Base-by-base conservation (phyloP, 2,113 vertebrate species). In the Vulpes lagopus region DNA sequence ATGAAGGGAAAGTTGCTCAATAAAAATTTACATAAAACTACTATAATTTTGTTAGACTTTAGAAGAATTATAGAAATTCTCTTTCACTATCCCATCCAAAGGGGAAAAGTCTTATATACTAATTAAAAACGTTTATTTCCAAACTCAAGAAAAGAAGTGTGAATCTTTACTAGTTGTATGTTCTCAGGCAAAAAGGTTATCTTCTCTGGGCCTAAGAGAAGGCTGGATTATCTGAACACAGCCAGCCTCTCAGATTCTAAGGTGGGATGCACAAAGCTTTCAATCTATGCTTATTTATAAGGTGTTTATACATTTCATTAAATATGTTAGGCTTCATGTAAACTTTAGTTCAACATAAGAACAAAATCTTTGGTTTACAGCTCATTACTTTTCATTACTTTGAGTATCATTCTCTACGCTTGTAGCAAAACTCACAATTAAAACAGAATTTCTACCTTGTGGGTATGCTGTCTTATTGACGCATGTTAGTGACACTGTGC, bases 91-190 rank as follows among this genome's bases (percentile, higher is more conserved):
- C 55, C 35, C 57, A 80, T 22, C 27, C 35, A n/a, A 88, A 64
- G 32, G 22, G 59, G 20, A 4, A 7, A 69, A 32, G 73, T 11
- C 17, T 57, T 84, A 27, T 60, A 32, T 51, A 74, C 23, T 74
- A 74, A 64, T 64, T 80, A 19, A 80, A 96, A 90, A 20, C 23
- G 30, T 74, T 53, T 96, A n/a, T 88, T 59, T 82, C 51, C 23
- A 67, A 83, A 76, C 38, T 62, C 25, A 51, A 71, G 60, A n/a
- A 23, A 93, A 3, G 10, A 64, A 11, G 6, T 64, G 3, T 23
- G 9, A 57, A 49, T 20, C 35, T 91, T 86, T 22, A 49, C 15
- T 27, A 73, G 8, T 27, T 69, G 9, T 80, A 22, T 62, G 25
- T 62, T 80, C 91, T 64, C 38, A 55, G 55, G 16, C 55, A 35